A percentile compares a stretch with the other conserved stretches of the same genome.
phyloP scores from a whole-genome alignment of 2,797 vertebrate species.

The Bovichtus diacanthus region DNA sequence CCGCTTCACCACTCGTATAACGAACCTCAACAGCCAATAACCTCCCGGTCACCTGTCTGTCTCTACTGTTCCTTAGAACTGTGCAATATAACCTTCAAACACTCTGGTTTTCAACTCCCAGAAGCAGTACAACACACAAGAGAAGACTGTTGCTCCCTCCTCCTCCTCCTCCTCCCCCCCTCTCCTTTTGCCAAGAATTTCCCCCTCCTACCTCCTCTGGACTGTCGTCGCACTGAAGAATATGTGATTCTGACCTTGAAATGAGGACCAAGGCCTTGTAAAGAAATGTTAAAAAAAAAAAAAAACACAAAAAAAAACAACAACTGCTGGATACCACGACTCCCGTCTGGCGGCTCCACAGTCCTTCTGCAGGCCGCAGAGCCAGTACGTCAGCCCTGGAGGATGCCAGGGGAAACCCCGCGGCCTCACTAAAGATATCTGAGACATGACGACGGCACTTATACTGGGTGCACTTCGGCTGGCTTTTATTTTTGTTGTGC shows the following conservation, averaged over 20 bases:
- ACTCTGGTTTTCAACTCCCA: slow-evolving; percentile 42
- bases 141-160: slow-evolving; percentile 53
- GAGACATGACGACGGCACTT: slow-evolving; percentile 34
- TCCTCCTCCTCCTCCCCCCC: slow-evolving; percentile 21
- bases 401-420: slow-evolving; percentile 51
- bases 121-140: slow-evolving; percentile 65
- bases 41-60: slow-evolving; percentile 56
- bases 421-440: slow-evolving; percentile 47
- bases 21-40: slow-evolving; percentile 60
- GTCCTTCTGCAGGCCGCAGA: slow-evolving; percentile 40
- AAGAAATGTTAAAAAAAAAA: background rate
- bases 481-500: slow-evolving; percentile 34
- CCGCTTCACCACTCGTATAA: slow-evolving; percentile 60
- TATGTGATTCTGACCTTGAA: slow-evolving; percentile 55
- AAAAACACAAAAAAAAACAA: background rate
- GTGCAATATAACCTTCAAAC: slow-evolving; percentile 71
- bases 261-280: slow-evolving; percentile 56
- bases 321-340: slow-evolving; percentile 39
- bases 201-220: slow-evolving; percentile 39
- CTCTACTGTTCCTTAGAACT: slow-evolving; percentile 62
- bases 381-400: slow-evolving; percentile 41
- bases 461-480: slow-evolving; percentile 32
- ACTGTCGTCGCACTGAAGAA: slow-evolving; percentile 61
- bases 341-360: slow-evolving; percentile 39
- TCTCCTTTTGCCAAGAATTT: slow-evolving; percentile 79